Percentiles rank a stretch among this genome's conserved stretches.
phyloP scores from a whole-genome alignment of 2,113 vertebrate genomes.

The Pelusios castaneus region DNA sequence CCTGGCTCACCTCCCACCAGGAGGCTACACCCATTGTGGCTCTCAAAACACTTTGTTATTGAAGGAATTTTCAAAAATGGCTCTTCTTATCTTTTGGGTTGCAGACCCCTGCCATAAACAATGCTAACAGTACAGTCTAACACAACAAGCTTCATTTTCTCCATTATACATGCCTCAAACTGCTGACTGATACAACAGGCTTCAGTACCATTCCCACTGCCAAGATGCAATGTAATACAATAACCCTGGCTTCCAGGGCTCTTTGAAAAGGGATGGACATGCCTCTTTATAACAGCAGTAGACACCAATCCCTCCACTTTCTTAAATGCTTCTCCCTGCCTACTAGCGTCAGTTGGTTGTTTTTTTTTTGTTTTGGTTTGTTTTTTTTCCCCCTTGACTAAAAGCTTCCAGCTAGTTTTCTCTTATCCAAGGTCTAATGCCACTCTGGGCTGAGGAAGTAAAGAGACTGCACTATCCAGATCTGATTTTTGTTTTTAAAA shows the following conservation, averaged over 20 bases:
- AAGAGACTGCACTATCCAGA: not conserved
- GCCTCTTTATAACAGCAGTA: not conserved
- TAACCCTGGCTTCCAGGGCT: not conserved
- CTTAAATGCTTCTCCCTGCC: not conserved
- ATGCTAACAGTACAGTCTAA: not conserved
- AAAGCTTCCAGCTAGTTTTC: rapidly evolving
- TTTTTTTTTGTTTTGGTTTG: too few relatives aligned
- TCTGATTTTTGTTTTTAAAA: not conserved
- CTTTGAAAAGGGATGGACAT: not conserved
- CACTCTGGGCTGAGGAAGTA: not conserved
- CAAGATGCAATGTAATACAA: not conserved
- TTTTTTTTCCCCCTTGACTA: not conserved
- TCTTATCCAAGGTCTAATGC: not conserved
- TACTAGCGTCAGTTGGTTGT: not conserved
- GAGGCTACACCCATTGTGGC: too few relatives aligned
- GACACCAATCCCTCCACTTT: not conserved
- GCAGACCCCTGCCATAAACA: too few relatives aligned
- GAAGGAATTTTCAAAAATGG: too few relatives aligned
- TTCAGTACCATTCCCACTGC: rapidly evolving
- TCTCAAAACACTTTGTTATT: too few relatives aligned
- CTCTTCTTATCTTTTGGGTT: too few relatives aligned
- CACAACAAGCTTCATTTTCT: not conserved
- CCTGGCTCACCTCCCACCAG: too few relatives aligned
- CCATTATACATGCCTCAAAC: rapidly evolving
- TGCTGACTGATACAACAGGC: not conserved